Evolutionary conservation across 2,113 vertebrate genomes (phyloP), one percentile per base, ranked within the genome.

Genomic region (Sander lucioperca): DNA sequence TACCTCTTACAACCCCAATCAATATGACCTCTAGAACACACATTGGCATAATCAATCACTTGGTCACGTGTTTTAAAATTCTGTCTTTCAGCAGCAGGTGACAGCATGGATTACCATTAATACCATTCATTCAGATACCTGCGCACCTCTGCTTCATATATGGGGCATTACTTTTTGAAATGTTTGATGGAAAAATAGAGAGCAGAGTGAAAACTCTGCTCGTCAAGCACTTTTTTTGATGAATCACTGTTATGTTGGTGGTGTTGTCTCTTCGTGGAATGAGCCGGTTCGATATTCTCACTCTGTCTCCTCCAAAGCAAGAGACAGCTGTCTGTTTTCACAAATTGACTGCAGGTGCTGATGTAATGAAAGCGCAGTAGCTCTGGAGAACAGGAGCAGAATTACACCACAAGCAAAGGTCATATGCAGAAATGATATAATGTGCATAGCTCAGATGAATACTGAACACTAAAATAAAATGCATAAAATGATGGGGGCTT

Each of bases 21-120:
- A 91, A 94, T 94, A 93, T 89, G 94, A 94, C 93, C 94, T 94
- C 89, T 87, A 91, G 76, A 90, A 94, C 89, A 86, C 82, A 81
- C 87, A 88, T 87, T 68, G 86, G 83, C 88, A 88, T 91, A 92
- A 94, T 95, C 93, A 93, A 94, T 95, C 93, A 92, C 90, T 84
- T 78, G 33, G 62, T 72, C 87, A 66, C 70, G 76, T 85, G 77
- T 92, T 93, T 94, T 89, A 88, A 93, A 94, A 92, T 92, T 91
- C 87, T 83, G 91, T 93, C 91, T 94, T 91, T 93, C 92, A 93
- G 94, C 92, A 92, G 86, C 86, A 81, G 85, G 80, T 93, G 93
- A 95, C 93, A 94, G 86, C 90, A 89, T 82, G 75, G 83, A 95
- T 94, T 93, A 94, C 83, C 88, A 85, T 88, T 90, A 76, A 91